A percentile compares a stretch with the other conserved stretches of the same genome.
Evolutionary conservation across 2,113 vertebrate species (phyloP).

Genomic region (Macrotis lagotis): DNA sequence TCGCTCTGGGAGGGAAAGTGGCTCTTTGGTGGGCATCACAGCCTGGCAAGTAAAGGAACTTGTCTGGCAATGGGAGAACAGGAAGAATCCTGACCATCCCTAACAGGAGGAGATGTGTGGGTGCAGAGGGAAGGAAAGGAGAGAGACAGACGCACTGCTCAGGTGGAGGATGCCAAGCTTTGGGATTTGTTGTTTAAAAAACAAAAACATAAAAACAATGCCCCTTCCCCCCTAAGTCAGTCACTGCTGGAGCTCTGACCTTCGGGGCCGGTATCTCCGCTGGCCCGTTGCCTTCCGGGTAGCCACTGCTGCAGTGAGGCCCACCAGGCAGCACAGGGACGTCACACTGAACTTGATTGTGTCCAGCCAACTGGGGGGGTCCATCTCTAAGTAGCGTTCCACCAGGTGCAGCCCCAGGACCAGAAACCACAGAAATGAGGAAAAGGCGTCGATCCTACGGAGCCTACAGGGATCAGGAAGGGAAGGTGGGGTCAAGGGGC

Average conservation of each 20-base stretch:
- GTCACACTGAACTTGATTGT: constrained; percentile 87
- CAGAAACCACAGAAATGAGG: constrained; percentile 91
- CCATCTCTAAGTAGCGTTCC: constrained; percentile 84
- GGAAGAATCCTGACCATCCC: background rate
- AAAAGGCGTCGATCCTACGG: constrained; percentile 92
- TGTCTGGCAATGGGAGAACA: background rate
- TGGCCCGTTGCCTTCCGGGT: constrained; percentile 88
- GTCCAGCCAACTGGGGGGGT: constrained; percentile 88
- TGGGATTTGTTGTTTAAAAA: constrained; percentile 14
- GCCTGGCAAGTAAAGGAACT: background rate
- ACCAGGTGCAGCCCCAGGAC: constrained; percentile 89
- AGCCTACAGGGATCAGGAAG: constrained; percentile 81
- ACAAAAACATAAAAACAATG: background rate
- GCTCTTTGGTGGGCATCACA: background rate
- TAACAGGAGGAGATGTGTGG: background rate
- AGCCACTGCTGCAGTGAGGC: constrained; percentile 92
- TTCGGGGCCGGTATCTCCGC: constrained; percentile 93
- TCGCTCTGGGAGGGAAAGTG: background rate
- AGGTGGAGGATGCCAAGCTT: constrained; percentile 61
- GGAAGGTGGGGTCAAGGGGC: background rate
- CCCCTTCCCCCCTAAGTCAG: constrained; percentile 81
- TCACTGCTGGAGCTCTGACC: constrained; percentile 96
- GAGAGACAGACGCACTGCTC: constrained; percentile 70
- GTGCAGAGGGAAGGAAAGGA: constrained; percentile 50
- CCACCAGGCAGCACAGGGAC: constrained; percentile 93